phyloP scores from a whole-genome alignment of 2,113 vertebrate genomes.

The Apaloderma vittatum region DNA sequence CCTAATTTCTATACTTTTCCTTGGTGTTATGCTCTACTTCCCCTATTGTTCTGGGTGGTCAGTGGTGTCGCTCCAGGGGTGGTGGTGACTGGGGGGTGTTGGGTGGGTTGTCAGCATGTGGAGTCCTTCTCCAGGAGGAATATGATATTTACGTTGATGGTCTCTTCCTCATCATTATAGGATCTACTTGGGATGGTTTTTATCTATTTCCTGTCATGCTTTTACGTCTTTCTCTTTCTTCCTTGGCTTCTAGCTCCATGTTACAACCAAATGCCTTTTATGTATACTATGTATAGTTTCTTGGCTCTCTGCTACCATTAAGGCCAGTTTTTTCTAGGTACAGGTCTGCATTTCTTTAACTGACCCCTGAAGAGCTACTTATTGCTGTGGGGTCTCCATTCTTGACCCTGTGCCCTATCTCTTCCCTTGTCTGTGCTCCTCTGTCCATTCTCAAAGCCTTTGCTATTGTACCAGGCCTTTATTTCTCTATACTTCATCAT shows the following conservation, averaged over 20 bases:
- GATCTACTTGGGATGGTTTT: neutral
- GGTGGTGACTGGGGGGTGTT: neutral
- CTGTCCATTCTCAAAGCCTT: neutral
- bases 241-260: neutral
- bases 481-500: neutral
- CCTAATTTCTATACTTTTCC: neutral
- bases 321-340: neutral
- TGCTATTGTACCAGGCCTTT: neutral
- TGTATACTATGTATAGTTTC: neutral
- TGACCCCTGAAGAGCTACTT: neutral
- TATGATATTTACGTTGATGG: neutral
- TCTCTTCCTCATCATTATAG: neutral
- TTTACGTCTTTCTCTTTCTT: neutral
- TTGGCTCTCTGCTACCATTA: neutral
- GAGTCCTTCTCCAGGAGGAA: neutral
- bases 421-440: neutral
- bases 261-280: neutral
- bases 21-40: neutral
- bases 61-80: accelerated
- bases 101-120: neutral
- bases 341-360: neutral
- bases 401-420: neutral
- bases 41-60: neutral
- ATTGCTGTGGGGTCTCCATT: neutral
- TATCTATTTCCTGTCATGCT: neutral